These are phyloP conservation scores for Heliconius ethilla DNA, from an alignment of 2,888 invertebrate genomes.

Conservation along the genomic window DNA sequence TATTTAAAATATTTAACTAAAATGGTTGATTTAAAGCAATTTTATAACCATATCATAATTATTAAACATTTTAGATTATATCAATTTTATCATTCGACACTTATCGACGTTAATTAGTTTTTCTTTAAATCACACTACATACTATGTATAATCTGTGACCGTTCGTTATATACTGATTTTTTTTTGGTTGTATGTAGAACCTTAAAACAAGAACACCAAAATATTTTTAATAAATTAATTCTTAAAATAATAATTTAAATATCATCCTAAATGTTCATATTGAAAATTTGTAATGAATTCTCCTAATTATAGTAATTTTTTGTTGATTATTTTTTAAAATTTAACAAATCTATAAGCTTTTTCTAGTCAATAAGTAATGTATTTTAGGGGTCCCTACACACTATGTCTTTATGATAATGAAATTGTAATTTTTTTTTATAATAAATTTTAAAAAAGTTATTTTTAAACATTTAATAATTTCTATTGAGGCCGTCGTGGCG, in stretches of 20 bases:
- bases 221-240: not conserved
- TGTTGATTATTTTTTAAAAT: slow-evolving; percentile 25
- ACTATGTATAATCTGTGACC: not conserved
- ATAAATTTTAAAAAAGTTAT: too few relatives aligned
- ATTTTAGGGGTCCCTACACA: slow-evolving; percentile 16
- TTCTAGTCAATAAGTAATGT: slow-evolving; percentile 37
- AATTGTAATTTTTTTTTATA: too few relatives aligned
- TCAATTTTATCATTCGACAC: slow-evolving; percentile 12
- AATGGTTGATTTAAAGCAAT: slow-evolving; percentile 52
- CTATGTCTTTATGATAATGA: not conserved
- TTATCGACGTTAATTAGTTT: not conserved
- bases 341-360: slow-evolving; percentile 37
- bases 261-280: not conserved
- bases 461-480: too few relatives aligned
- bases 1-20: slow-evolving; percentile 14
- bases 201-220: slow-evolving; percentile 13
- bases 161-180: not conserved
- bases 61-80: slow-evolving; percentile 21
- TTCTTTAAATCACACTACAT: not conserved
- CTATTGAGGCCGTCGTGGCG: not conserved
- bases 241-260: slow-evolving; percentile 15
- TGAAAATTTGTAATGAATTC: not conserved
- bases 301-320: slow-evolving; percentile 7
- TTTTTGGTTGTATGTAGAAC: not conserved
- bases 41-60: slow-evolving; percentile 57